A percentile compares a stretch with the other conserved stretches of the same genome.
phyloP scores from a whole-genome alignment of 2,797 vertebrate species.

The Fringilla coelebs region DNA sequence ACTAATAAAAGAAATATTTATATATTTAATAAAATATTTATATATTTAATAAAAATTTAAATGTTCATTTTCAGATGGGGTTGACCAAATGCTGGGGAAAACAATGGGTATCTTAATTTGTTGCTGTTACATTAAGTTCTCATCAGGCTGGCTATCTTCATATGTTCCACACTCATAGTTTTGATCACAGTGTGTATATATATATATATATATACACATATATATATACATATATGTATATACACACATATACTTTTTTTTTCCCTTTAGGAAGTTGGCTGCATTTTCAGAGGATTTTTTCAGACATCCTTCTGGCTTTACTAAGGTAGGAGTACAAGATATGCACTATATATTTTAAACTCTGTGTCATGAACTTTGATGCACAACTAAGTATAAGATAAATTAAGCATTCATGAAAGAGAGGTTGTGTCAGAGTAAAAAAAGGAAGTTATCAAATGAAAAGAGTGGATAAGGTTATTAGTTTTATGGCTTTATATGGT shows the following conservation, averaged over 20 bases:
- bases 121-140: not conserved
- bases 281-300: not conserved
- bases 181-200: not conserved
- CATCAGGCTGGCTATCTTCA: not conserved
- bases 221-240: too few species aligned
- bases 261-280: not conserved
- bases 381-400: not conserved
- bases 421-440: not conserved
- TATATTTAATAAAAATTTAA: not conserved
- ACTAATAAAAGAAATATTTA: not conserved
- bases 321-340: slow-evolving; percentile 51
- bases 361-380: not conserved
- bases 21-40: not conserved
- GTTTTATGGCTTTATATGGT: not conserved
- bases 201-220: too few species aligned
- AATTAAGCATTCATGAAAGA: not conserved
- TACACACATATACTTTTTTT: not conserved
- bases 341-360: not conserved
- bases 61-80: not conserved
- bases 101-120: not conserved
- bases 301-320: not conserved
- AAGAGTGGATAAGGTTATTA: not conserved
- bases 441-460: not conserved
- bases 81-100: not conserved
- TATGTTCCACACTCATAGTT: not conserved